Evolutionary conservation across 2,888 invertebrate species (phyloP).

Genomic region (Agrilus cyanescens): DNA sequence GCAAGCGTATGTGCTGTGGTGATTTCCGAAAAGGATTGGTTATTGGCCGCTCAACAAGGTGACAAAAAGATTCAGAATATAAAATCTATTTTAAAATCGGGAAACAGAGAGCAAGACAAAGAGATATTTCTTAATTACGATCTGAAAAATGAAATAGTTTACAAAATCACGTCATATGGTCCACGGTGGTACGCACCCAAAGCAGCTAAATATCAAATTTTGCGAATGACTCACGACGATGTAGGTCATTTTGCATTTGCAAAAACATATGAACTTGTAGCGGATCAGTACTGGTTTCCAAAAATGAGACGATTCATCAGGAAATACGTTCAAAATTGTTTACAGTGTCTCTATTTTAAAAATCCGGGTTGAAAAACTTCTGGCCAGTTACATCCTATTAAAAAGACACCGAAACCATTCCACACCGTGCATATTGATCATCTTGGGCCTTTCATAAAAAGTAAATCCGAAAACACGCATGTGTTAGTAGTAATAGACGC

Average conservation of each 20-base stretch:
- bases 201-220: constrained; percentile 18
- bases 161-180: too few species aligned
- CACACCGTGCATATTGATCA: constrained; percentile 10
- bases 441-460: constrained; percentile 5
- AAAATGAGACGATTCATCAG: constrained; percentile 19
- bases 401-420: constrained; percentile 7
- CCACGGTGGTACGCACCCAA: constrained; percentile 16
- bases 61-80: constrained; percentile 1
- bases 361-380: constrained; percentile 12
- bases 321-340: constrained; percentile 20
- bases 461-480: constrained; percentile 2
- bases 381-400: constrained; percentile 13
- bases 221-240: constrained; percentile 23
- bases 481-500: constrained; percentile 8
- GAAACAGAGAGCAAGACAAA: not conserved
- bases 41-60: too few species aligned
- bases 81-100: not conserved
- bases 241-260: constrained; percentile 21
- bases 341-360: constrained; percentile 22
- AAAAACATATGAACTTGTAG: constrained; percentile 15
- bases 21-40: too few species aligned
- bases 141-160: not conserved
- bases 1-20: too few species aligned
- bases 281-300: constrained; percentile 22
- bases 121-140: not conserved